Percentiles rank a stretch among this genome's conserved stretches.
These are phyloP conservation scores for Sinella curviseta DNA, from an alignment of 1,140 invertebrate genomes.

Conservation along the genomic window DNA sequence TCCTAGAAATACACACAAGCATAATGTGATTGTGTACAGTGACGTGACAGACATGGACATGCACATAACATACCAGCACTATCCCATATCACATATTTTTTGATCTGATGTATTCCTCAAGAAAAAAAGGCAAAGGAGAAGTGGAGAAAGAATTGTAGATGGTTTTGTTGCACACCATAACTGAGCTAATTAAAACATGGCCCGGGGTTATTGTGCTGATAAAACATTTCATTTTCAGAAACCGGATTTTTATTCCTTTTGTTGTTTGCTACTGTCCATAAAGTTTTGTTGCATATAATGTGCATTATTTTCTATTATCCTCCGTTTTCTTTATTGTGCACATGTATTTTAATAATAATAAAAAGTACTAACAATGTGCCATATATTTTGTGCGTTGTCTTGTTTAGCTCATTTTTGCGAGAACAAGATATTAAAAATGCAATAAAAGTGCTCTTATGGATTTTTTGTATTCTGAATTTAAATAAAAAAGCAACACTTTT, in stretches of 20 bases:
- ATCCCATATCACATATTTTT: too few relatives aligned
- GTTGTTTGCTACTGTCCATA: slow-evolving; percentile 23
- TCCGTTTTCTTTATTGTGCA: neutral
- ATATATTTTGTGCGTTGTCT: neutral
- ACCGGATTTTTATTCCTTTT: slow-evolving; percentile 36
- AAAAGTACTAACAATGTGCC: neutral
- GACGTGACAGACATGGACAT: too few relatives aligned
- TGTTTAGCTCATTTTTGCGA: neutral
- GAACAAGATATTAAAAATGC: slow-evolving; percentile 10
- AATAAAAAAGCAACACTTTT: neutral
- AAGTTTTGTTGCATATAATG: neutral
- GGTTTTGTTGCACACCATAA: slow-evolving; percentile 24
- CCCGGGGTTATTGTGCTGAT: slow-evolving; percentile 19
- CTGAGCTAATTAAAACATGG: slow-evolving; percentile 39
- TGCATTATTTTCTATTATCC: neutral
- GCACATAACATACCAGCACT: too few relatives aligned
- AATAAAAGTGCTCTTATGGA: neutral
- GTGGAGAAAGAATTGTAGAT: neutral
- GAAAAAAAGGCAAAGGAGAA: neutral
- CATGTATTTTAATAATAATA: neutral
- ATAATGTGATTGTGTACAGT: too few relatives aligned
- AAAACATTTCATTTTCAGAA: slow-evolving; percentile 35
- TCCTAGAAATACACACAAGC: too few relatives aligned
- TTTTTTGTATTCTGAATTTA: neutral
- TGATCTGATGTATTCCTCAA: too few relatives aligned